Base-by-base conservation (phyloP, 1,140 invertebrate species). In the Drosophila lowei region DNA sequence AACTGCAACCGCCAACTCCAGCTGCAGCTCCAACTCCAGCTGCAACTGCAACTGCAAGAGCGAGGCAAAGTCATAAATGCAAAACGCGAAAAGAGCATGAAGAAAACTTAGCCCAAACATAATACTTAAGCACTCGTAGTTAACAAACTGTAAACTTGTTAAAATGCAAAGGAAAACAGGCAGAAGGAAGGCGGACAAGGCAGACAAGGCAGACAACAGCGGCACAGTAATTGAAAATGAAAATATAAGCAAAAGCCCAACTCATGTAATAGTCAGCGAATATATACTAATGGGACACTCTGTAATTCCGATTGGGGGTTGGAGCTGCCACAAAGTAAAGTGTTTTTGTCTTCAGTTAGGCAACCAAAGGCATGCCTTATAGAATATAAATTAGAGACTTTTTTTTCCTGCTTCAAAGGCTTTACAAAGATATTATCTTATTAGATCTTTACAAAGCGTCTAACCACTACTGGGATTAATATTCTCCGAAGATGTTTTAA, bases 71-170 rank as follows among this genome's bases (percentile, higher is more conserved):
- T 11, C 34, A 71, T 53, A 50, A 74, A 74, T 74, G 71, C 71
- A 74, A 74, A 74, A 66, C 41, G 61, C 71, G 50, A 71, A 71
- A 65, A 30, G 54, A 70, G 62, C 72, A 79, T 77, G 77, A 67
- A 71, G 63, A 68, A 86, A 86, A 61, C 58, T 71, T 66, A 43
- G 55, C 43, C 58, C 63, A 84, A 76, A 84, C 52, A 85, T 61
- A 68, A 80, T 74, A 81, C 62, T 77, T 71, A 71, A 66, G 68
- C 61, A 71, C 42, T 77, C 56, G 78, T 42, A 74, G 74, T 81
- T 86, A 88, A 80, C 81, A 86, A 88, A 81, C 81, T 88, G 81
- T 65, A 77, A 86, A 86, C 77, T 86, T 86, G 77, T 67, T 78
- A 88, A 85, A 77, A 73, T 67, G 49, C 62, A 60, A 81, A 64